Conservation (phyloP, 53 echinoderm and acorn worm genomes). For the Arbacia lixula region DNA sequence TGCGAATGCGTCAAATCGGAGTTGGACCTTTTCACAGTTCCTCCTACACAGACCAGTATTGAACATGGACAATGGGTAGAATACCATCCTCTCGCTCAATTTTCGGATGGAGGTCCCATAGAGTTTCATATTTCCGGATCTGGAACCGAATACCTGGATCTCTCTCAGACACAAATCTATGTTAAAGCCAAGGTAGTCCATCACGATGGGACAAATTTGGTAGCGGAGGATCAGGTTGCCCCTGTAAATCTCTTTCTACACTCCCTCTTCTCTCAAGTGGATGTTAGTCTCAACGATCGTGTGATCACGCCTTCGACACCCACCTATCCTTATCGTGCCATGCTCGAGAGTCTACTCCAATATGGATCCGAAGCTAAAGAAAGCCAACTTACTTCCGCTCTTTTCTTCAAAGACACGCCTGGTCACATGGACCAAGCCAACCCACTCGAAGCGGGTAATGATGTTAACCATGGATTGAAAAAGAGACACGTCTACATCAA, state of each 20-base stretch:
- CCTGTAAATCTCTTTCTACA: slow-evolving; percentile 70
- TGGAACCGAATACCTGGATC: slow-evolving; percentile 50
- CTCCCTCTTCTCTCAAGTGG: slow-evolving; percentile 70
- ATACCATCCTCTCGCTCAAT: slow-evolving; percentile 67
- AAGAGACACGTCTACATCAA: slow-evolving; percentile 56
- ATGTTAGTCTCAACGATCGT: slow-evolving; percentile 65
- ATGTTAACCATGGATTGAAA: slow-evolving; percentile 52
- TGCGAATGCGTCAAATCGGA: slow-evolving; percentile 80
- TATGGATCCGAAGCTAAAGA: slow-evolving; percentile 57
- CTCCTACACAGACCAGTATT: slow-evolving; percentile 77
- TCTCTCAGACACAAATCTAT: slow-evolving; percentile 58
- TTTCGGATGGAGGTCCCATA: slow-evolving; percentile 55
- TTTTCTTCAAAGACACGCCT: slow-evolving; percentile 73
- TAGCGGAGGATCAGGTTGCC: slow-evolving; percentile 45
- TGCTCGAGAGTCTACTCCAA: slow-evolving; percentile 60
- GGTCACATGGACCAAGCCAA: slow-evolving; percentile 54
- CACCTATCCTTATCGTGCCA: slow-evolving; percentile 75
- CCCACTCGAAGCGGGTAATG: slow-evolving; percentile 12
- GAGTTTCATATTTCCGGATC: slow-evolving; percentile 65
- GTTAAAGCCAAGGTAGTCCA: slow-evolving; percentile 64
- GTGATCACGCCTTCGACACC: slow-evolving; percentile 62
- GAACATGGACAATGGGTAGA: slow-evolving; percentile 68
- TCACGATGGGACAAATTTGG: slow-evolving; percentile 55
- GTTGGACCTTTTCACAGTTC: slow-evolving; percentile 68
- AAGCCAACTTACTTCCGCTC: slow-evolving; percentile 53